These are phyloP conservation scores for Zaprionus kolodkinae DNA, from an alignment of 1,140 invertebrate species.

Conservation along the genomic window DNA sequence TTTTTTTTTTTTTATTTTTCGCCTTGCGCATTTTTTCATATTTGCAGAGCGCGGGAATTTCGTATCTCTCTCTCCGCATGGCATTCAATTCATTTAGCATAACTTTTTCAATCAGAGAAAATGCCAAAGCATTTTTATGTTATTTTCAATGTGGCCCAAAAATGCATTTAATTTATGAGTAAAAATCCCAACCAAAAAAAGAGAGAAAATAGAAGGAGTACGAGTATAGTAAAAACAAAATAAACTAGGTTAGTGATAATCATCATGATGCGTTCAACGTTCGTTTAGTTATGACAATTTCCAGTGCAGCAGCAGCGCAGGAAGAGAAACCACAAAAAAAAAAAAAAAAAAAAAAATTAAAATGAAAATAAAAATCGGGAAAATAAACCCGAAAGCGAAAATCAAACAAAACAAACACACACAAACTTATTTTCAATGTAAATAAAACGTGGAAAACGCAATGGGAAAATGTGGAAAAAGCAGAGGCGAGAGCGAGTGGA, in stretches of 20 bases:
- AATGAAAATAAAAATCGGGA: conserved; percentile 10
- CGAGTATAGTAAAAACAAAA: not conserved
- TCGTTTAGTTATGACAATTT: conserved; percentile 77
- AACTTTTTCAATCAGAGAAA: conserved; percentile 59
- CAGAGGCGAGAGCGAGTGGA: not conserved
- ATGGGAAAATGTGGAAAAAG: conserved; percentile 26
- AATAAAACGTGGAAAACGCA: conserved; percentile 60
- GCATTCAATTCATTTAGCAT: conserved; percentile 49
- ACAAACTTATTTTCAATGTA: conserved; percentile 59
- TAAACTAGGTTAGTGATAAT: conserved; percentile 77
- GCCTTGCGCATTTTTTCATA: conserved; percentile 16
- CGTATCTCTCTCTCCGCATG: conserved; percentile 24
- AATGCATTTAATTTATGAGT: conserved; percentile 70
- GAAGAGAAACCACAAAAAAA: not conserved
- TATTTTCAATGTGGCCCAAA: conserved; percentile 63
- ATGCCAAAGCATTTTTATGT: conserved; percentile 55
- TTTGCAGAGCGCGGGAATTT: conserved; percentile 32
- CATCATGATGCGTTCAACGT: conserved; percentile 76
- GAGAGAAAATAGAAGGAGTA: not conserved
- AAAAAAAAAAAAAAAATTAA: conserved; percentile 9
- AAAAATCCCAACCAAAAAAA: conserved; percentile 20
- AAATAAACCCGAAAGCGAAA: conserved; percentile 9
- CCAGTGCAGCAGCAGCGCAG: conserved; percentile 19
- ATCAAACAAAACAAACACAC: conserved; percentile 15
- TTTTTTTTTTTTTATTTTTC: not conserved